Evolutionary conservation across 2,113 vertebrate genomes (phyloP).

Genomic region (Salminus brasiliensis): DNA sequence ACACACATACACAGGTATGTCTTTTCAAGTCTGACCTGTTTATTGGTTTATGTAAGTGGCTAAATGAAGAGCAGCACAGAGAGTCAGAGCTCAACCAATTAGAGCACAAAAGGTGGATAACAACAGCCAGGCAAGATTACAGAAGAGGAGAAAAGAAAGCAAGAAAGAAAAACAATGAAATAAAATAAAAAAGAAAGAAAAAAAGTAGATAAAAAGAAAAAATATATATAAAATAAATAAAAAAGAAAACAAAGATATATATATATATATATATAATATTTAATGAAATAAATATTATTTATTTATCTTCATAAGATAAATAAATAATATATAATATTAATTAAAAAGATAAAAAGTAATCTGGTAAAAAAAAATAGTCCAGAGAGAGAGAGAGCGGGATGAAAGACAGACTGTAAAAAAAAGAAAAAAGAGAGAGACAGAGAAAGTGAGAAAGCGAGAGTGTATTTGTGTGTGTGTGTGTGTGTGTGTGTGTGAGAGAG

Average conservation of each 20-base stretch:
- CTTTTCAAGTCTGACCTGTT: slow-evolving; percentile 55
- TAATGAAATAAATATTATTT: too few relatives aligned
- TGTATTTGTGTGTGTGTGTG: too few relatives aligned
- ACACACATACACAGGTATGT: neutral
- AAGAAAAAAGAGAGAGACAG: neutral
- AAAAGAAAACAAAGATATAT: too few relatives aligned
- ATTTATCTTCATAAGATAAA: too few relatives aligned
- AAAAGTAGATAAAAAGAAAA: neutral
- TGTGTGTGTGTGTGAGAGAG: too few relatives aligned
- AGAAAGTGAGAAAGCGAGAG: neutral
- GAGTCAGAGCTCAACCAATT: slow-evolving; percentile 10
- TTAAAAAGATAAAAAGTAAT: too few relatives aligned
- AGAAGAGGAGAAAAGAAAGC: neutral
- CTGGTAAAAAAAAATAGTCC: neutral
- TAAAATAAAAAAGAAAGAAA: neutral
- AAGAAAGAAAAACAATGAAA: neutral
- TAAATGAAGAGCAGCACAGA: slow-evolving; percentile 1
- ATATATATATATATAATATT: too few relatives aligned
- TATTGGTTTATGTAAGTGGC: slow-evolving; percentile 20
- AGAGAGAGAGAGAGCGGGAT: neutral
- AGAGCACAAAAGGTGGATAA: neutral
- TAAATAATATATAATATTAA: too few relatives aligned
- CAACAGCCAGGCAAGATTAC: neutral
- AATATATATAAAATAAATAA: neutral
- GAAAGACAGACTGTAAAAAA: neutral